phyloP scores from a whole-genome alignment of 2,888 invertebrate genomes.

The Margaritifera margaritifera region DNA sequence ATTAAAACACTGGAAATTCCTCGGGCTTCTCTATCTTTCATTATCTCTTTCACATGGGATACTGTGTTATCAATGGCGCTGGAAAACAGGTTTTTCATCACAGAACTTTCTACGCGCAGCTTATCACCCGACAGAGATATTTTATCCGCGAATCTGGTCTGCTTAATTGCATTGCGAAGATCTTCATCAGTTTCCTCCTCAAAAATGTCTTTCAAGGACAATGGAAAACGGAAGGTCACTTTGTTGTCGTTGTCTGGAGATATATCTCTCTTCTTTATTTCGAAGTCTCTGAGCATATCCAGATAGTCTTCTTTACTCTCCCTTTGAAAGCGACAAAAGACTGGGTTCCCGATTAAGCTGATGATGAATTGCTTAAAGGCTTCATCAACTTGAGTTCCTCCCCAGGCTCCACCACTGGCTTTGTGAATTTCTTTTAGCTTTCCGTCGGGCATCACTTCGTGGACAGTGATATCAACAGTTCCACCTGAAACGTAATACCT shows the following conservation, averaged over 20 bases:
- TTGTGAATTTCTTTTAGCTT: constrained; percentile 75
- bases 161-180: constrained; percentile 11
- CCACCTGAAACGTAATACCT: constrained; percentile 67
- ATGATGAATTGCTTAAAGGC: constrained; percentile 3
- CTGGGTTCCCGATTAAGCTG: background rate
- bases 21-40: constrained; percentile 5
- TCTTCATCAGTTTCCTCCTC: constrained; percentile 18
- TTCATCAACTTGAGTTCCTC: constrained; percentile 37
- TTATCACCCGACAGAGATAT: constrained; percentile 18
- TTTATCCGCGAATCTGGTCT: constrained; percentile 13
- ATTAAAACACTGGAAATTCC: constrained; percentile 20
- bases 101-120: constrained; percentile 8
- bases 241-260: background rate
- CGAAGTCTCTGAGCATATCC: constrained; percentile 10
- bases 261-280: constrained; percentile 6
- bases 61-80: constrained; percentile 11
- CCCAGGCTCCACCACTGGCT: constrained; percentile 74
- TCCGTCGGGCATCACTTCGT: constrained; percentile 71
- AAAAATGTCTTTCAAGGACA: constrained; percentile 21
- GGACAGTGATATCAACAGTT: constrained; percentile 76
- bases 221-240: constrained; percentile 14
- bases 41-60: constrained; percentile 11
- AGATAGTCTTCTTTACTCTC: constrained; percentile 3
- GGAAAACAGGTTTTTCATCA: constrained; percentile 17
- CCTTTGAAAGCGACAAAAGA: background rate